phyloP scores from a whole-genome alignment of 2,888 invertebrate genomes.

The Tetrapedia diversipes region DNA sequence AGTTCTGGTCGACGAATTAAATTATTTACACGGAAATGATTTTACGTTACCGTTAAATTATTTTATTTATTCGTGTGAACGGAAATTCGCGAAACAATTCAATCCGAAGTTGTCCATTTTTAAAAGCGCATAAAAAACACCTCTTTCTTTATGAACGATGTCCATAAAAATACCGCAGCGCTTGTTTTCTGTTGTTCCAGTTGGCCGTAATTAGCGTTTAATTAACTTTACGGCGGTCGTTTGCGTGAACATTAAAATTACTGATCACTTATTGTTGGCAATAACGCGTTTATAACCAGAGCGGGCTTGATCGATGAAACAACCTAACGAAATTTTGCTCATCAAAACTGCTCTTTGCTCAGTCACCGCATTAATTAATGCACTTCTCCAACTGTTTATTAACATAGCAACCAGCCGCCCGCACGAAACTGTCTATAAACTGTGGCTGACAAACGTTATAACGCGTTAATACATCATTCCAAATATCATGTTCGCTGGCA shows the following conservation, averaged over 20 bases:
- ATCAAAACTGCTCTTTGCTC: constrained; percentile 21
- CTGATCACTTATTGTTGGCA: neutral
- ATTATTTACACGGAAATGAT: too few relatives aligned
- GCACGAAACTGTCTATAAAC: neutral
- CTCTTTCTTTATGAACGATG: too few relatives aligned
- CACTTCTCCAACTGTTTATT: constrained; percentile 45
- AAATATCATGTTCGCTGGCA: neutral
- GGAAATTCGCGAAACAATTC: too few relatives aligned
- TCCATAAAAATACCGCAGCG: too few relatives aligned
- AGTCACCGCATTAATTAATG: constrained; percentile 33
- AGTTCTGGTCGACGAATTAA: too few relatives aligned
- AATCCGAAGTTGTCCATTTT: too few relatives aligned
- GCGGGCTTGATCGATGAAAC: constrained; percentile 9
- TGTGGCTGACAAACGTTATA: neutral
- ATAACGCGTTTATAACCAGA: neutral
- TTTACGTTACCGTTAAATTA: too few relatives aligned
- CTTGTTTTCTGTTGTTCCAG: neutral
- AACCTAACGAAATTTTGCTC: constrained; percentile 40
- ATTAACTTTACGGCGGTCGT: neutral
- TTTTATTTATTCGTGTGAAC: too few relatives aligned
- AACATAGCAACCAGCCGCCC: constrained; percentile 8
- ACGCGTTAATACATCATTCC: neutral
- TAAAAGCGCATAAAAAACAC: too few relatives aligned
- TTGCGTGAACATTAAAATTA: constrained; percentile 6
- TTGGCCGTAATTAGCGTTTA: too few relatives aligned